Conservation (phyloP, 2,797 vertebrate genomes). For the Decapterus maruadsi region DNA sequence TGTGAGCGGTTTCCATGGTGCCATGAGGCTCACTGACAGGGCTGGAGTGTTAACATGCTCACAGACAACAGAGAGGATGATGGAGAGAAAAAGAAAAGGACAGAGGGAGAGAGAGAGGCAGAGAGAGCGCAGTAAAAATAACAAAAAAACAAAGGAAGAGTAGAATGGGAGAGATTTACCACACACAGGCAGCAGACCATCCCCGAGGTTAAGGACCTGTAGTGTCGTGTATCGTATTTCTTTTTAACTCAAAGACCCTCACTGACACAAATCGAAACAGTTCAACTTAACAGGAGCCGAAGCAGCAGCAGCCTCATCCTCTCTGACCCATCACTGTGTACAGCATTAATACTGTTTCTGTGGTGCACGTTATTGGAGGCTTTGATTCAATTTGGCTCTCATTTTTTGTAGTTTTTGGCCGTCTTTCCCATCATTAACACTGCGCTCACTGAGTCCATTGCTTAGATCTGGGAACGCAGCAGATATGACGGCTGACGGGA, state of each 20-base stretch:
- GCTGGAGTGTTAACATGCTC: slow-evolving; percentile 79
- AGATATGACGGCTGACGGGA: neutral
- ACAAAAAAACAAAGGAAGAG: slow-evolving; percentile 68
- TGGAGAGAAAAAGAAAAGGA: slow-evolving; percentile 72
- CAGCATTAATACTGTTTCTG: neutral
- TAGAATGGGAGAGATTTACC: slow-evolving; percentile 79
- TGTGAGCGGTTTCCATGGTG: slow-evolving; percentile 84
- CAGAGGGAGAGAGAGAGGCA: slow-evolving; percentile 66
- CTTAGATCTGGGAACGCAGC: neutral
- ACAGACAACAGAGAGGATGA: slow-evolving; percentile 79
- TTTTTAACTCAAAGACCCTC: slow-evolving; percentile 58
- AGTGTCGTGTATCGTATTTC: slow-evolving; percentile 70
- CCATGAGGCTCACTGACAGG: slow-evolving; percentile 76
- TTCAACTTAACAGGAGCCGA: slow-evolving; percentile 36
- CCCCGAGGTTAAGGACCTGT: slow-evolving; percentile 76
- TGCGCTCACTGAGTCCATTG: neutral
- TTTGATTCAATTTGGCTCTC: neutral
- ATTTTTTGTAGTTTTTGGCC: neutral
- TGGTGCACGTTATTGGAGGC: neutral
- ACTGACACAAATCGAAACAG: slow-evolving; percentile 46
- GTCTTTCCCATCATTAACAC: neutral
- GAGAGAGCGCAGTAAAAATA: slow-evolving; percentile 53
- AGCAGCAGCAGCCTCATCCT: slow-evolving; percentile 10
- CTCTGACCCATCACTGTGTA: neutral
- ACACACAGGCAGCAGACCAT: slow-evolving; percentile 78